phyloP scores from a whole-genome alignment of 2,797 vertebrate genomes.

The Amblyraja radiata region DNA sequence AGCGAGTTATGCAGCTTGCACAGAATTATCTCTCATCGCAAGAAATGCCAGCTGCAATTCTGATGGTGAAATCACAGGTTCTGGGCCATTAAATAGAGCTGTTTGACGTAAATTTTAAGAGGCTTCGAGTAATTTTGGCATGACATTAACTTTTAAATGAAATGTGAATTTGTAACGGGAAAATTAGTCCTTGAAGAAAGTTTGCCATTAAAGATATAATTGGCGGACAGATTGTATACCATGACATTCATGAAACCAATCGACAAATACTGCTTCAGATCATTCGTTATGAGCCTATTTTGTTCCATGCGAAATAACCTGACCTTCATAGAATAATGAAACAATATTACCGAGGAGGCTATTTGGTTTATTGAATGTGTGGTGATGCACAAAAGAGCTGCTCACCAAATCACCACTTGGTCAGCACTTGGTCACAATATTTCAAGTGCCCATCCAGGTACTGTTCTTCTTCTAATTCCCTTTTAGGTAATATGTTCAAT shows the following conservation, averaged over 20 bases:
- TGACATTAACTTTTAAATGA: constrained; percentile 8
- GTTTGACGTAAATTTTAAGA: background rate
- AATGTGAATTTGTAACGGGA: background rate
- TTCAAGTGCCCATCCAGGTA: no score
- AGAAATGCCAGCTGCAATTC: background rate
- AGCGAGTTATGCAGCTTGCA: background rate
- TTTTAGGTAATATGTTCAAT: no score
- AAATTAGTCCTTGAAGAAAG: background rate
- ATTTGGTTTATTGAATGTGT: no score
- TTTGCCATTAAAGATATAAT: background rate
- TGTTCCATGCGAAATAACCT: background rate
- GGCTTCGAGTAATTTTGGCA: background rate
- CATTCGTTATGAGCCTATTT: background rate
- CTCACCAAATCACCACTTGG: no score
- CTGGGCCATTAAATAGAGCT: background rate
- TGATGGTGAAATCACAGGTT: background rate
- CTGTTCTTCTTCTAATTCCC: no score
- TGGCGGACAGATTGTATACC: background rate
- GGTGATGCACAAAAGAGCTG: no score
- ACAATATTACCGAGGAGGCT: no score
- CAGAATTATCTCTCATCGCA: no score
- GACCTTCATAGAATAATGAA: background rate
- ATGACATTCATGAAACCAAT: background rate
- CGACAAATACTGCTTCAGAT: background rate
- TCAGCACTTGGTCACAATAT: no score